Percentiles rank a stretch among this genome's conserved stretches.
Conservation (phyloP, 2,888 invertebrate species). For the Drosophila kokeensis region DNA sequence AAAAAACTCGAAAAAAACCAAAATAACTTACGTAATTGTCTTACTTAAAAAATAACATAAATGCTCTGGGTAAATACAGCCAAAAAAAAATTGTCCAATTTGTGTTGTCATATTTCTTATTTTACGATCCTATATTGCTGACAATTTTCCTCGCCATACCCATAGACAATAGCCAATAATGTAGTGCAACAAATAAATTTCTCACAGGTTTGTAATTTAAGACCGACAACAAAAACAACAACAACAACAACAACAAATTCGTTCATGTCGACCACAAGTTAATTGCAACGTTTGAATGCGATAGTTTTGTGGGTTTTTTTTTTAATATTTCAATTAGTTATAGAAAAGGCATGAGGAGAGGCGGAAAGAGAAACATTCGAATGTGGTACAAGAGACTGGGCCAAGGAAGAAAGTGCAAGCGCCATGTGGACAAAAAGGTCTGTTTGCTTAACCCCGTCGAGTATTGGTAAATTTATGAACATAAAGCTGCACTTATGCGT, state of each 20-base stretch:
- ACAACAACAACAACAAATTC: conserved; percentile 26
- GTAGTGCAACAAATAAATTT: conserved; percentile 37
- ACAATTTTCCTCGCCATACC: background rate
- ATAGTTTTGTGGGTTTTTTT: conserved; percentile 64
- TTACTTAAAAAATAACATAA: background rate
- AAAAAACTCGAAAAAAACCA: background rate
- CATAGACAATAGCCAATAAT: conserved; percentile 16
- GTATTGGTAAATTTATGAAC: conserved; percentile 78
- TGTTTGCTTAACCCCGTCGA: conserved; percentile 73
- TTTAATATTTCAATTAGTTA: conserved; percentile 78
- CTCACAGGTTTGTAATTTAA: conserved; percentile 68
- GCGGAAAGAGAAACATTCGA: background rate
- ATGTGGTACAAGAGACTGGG: conserved; percentile 1
- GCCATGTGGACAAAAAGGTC: conserved; percentile 50
- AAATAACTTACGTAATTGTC: background rate
- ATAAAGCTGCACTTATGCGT: conserved; percentile 79
- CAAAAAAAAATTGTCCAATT: background rate
- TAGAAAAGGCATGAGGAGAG: conserved; percentile 13
- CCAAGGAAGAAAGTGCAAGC: conserved; percentile 64
- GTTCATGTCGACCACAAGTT: conserved; percentile 49
- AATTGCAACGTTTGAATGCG: conserved; percentile 64
- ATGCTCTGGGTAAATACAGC: background rate
- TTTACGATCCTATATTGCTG: background rate
- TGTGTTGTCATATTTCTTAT: background rate
- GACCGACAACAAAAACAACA: conserved; percentile 23